Evolutionary conservation across 2,797 vertebrate genomes (phyloP), one percentile per base, ranked within the genome.

Genomic region (Spinibarbus caldwelli): DNA sequence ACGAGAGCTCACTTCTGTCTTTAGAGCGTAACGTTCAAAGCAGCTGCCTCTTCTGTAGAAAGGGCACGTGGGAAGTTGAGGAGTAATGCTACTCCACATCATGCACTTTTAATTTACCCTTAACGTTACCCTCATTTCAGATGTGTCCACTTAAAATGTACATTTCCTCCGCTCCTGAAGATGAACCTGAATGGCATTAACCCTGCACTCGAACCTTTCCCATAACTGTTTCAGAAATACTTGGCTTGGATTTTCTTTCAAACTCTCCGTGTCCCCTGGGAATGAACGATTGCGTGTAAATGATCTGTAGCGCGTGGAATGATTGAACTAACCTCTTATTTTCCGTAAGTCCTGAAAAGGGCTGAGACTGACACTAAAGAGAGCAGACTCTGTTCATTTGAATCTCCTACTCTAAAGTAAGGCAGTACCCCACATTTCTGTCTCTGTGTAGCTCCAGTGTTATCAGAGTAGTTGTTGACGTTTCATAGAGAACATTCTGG

Each of bases 1-100:
- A 86, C 72, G 62, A 91, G 90, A 87, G 45, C 90, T 92, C 91
- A 87, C 88, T 77, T 91, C 68, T 91, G 86, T 93, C 88, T 92
- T 92, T 92, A 89, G 91, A 92, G 90, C 89, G 85, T 90, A 87
- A 90, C 26, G 70, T 80, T 77, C 80, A 70, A 75, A 84, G 86
- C 86, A 88, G 90, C 83, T 90, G 90, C 87, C 93, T 89, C 45
- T 83, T 87, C 73, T 78, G 68, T 77, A 78, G 52, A 78, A 83
- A 81, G 66, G 82, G 85, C 81, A 87, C 85, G 31, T 79, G 77
- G 57, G 67, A 86, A 80, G 67, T 77, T 77, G 79, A 86, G 81
- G 83, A 82, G 84, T 79, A 68, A 80, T 84, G 66, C 71, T 84
- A 79, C 86, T 88, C 78, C 41, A 80, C 23, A 31, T 80, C 81